Evolutionary conservation across 2,888 invertebrate genomes (phyloP), one percentile per base, ranked within the genome.

Genomic region (Autographa pulchrina): DNA sequence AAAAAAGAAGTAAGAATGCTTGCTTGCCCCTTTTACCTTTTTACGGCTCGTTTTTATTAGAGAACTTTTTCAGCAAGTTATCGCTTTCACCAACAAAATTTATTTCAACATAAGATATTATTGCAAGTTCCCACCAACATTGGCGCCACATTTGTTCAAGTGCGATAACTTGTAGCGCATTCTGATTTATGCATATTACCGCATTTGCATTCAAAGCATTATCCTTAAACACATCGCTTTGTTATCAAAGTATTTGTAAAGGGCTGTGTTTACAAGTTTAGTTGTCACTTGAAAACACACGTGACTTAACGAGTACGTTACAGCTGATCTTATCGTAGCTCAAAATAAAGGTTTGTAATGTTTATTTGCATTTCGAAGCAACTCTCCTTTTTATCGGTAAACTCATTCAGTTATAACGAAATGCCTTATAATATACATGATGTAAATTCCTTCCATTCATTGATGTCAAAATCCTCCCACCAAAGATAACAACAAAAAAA

Each of bases 1-100:
- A 98, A 98, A 98, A 98, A 98, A 98, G 98, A 98, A 98, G 98
- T 98, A 98, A 98, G 98, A 98, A 96, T 97, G 97, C 96, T 96
- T 96, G 96, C 92, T 96, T 96, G 96, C 95, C 96, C 96, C 94
- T 94, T 95, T 94, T 94, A 94, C 93, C 92, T 94, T 90, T 93
- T 94, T 94, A 94, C 92, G 91, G 93, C 93, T 96, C 95, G 93
- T 95, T 96, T 91, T 94, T 91, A 90, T 94, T 96, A 96, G 95
- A 94, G 86, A 90, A 91, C 88, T 88, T 85, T 83, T 83, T 86
- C 85, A 94, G 91, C 94, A 94, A 96, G 96, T 96, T 96, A 96
- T 96, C 96, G 96, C 96, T 93, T 91, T 85, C 86, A 84, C 84
- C 80, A 86, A 89, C 91, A 78, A 92, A 93, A 93, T 92, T 92